These are phyloP conservation scores for Ligdia adustata DNA, from an alignment of 2,888 invertebrate species.

Conservation along the genomic window DNA sequence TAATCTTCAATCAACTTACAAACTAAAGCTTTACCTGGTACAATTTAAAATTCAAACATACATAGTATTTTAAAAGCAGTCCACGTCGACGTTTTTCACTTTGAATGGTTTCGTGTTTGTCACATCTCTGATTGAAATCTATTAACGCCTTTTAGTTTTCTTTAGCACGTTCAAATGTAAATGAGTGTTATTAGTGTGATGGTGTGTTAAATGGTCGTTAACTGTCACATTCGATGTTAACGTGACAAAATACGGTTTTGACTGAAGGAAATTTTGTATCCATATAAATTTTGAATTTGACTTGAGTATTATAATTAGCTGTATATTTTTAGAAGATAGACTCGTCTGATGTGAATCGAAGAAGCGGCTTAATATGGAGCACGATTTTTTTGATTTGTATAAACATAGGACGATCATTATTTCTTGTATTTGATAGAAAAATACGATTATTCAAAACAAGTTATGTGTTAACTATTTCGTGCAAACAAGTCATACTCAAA, in stretches of 20 bases:
- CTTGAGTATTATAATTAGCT: no score
- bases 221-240: background rate
- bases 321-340: no score
- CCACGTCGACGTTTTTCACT: slow-evolving; percentile 38
- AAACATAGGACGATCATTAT: no score
- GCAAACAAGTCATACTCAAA: no score
- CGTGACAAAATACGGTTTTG: background rate
- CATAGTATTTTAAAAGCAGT: slow-evolving; percentile 22
- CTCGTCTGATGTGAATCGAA: no score
- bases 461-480: no score
- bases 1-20: background rate
- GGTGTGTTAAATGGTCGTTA: slow-evolving; percentile 29
- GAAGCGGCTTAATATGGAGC: no score
- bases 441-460: no score
- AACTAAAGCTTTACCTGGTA: background rate
- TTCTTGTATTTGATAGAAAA: no score
- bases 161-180: slow-evolving; percentile 33
- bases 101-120: slow-evolving; percentile 43
- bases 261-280: no score
- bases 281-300: no score
- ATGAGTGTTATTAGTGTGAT: slow-evolving; percentile 30
- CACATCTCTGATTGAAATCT: slow-evolving; percentile 47
- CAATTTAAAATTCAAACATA: slow-evolving; percentile 14
- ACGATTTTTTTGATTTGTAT: no score
- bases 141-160: slow-evolving; percentile 44